These are phyloP conservation scores for Pluvialis apricaria DNA, from an alignment of 2,113 vertebrate genomes.

Conservation along the genomic window DNA sequence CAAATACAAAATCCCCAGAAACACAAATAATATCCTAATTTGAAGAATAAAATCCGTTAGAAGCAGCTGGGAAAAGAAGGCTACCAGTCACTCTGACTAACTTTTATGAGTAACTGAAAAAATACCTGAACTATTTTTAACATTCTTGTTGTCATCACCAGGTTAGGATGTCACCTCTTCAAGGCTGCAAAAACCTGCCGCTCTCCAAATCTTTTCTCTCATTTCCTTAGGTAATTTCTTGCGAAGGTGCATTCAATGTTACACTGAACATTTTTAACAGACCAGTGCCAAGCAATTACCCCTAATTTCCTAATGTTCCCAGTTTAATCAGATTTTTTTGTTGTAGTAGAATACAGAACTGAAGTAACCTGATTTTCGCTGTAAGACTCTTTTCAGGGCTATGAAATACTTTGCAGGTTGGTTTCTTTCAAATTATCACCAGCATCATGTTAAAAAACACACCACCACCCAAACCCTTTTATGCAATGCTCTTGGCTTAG, in stretches of 20 bases:
- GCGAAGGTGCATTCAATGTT: not conserved
- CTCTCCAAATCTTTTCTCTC: not conserved
- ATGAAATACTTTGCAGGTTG: not conserved
- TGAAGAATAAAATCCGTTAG: not conserved
- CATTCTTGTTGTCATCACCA: not conserved
- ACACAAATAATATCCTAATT: not conserved
- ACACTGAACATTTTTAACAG: not conserved
- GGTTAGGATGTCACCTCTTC: not conserved
- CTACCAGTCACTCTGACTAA: not conserved
- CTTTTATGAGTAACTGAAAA: not conserved
- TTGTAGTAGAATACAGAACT: not conserved
- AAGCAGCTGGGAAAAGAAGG: not conserved
- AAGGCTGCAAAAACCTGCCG: not conserved
- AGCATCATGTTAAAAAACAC: not conserved
- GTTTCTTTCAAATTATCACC: not conserved
- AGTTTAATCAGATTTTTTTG: not conserved
- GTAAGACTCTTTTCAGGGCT: not conserved
- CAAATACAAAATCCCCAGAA: not conserved
- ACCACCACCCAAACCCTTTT: not conserved
- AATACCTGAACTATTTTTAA: not conserved
- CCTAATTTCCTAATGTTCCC: not conserved
- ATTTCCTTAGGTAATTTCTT: not conserved
- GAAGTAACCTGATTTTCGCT: not conserved
- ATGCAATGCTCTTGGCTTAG: not conserved
- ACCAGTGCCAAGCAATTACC: not conserved